Evolutionary conservation across 2,888 invertebrate genomes (phyloP).

Genomic region (Cantharis flavilabris): DNA sequence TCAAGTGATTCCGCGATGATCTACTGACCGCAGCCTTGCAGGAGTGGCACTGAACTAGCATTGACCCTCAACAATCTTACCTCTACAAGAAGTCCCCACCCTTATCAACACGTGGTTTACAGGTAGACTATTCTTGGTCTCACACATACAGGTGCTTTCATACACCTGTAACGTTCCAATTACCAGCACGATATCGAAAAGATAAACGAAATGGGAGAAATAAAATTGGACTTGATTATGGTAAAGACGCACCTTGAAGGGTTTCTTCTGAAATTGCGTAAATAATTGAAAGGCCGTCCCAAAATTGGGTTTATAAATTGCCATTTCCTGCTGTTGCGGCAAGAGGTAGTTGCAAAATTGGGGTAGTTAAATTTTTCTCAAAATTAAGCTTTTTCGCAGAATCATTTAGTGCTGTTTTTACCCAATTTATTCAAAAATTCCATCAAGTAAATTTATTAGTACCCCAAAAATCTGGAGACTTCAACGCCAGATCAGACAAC

Average conservation of each 20-base stretch:
- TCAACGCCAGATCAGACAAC: constrained; percentile 4
- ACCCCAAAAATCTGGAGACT: neutral
- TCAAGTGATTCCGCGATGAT: constrained; percentile 39
- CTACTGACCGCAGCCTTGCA: constrained; percentile 56
- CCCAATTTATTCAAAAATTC: neutral
- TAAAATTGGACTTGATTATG: neutral
- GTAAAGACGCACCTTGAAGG: neutral
- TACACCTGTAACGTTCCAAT: neutral
- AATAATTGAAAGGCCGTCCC: neutral
- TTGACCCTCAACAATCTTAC: constrained; percentile 56
- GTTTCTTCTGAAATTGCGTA: neutral
- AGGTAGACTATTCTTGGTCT: constrained; percentile 42
- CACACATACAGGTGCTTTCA: constrained; percentile 32
- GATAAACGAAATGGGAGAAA: neutral
- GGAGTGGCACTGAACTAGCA: constrained; percentile 57
- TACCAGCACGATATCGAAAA: neutral
- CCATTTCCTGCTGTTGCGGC: neutral
- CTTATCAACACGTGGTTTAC: constrained; percentile 49
- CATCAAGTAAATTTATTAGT: neutral
- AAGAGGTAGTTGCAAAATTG: neutral
- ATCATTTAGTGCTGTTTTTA: neutral
- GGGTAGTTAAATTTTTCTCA: neutral
- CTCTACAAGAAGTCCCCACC: constrained; percentile 50
- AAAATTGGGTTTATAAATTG: neutral
- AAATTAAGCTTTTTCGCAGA: neutral